Evolutionary conservation across 1,140 invertebrate species (phyloP), one percentile per base, ranked within the genome.

Genomic region (Zaprionus inermis): DNA sequence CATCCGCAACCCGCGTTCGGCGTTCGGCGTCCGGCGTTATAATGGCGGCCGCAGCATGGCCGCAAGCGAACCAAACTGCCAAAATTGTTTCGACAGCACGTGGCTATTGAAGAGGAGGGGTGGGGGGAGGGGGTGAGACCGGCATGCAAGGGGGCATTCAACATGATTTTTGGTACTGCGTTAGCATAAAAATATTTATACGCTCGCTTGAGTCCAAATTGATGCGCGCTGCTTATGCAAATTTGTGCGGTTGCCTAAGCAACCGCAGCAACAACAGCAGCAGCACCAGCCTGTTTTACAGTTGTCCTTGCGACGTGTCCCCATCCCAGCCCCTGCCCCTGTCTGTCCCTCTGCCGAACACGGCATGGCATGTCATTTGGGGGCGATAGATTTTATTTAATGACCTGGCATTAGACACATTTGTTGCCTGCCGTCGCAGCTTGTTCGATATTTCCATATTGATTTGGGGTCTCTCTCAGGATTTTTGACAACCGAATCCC

Each of bases 161-260:
- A 44, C 38, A 44, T 16, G 44, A 58, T 71, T 85, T 85, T 80
- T 70, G 67, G 65, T 36, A 76, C 76, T 86, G 83, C 79, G 79
- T 86, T 76, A 55, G 69, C 79, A 86, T 88, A 86, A 82, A 88
- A 86, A 86, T 82, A 82, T 88, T 86, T 86, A 79, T 86, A 77
- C 82, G 82, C 79, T 82, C 66, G 61, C 83, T 73, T 88, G 79
- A 82, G 51, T 73, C 24, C 69, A 71, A 88, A 88, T 88, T 88
- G 82, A 82, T 86, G 83, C 54, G 72, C 82, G 82, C 79, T 85
- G 79, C 77, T 86, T 86, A 86, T 86, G 83, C 79, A 86, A 88
- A 88, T 86, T 86, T 86, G 70, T 83, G 67, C 14, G 58, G 69
- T 83, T 77, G 79, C 58, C 79, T 72, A 88, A 86, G 82, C 82